phyloP scores from a whole-genome alignment of 2,113 vertebrate species.

The Vulpes ferrilata region DNA sequence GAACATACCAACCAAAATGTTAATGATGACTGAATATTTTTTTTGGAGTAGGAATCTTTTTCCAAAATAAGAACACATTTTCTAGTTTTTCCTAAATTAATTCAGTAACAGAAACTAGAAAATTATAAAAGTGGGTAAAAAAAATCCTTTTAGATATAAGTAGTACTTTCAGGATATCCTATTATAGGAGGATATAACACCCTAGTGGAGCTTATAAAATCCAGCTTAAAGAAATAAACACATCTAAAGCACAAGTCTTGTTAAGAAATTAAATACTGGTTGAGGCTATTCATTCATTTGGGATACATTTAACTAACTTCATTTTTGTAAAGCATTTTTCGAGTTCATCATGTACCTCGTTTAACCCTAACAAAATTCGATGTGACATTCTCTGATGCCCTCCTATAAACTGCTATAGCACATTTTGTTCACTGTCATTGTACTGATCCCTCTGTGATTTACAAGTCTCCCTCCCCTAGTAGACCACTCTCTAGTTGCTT shows the following conservation, averaged over 20 bases:
- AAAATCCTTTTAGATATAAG: slow-evolving; percentile 38
- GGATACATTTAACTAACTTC: slow-evolving; percentile 42
- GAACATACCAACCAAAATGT: slow-evolving; percentile 41
- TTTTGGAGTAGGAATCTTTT: not conserved
- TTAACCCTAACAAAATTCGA: slow-evolving; percentile 36
- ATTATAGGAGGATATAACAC: not conserved
- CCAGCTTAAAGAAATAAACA: slow-evolving; percentile 45
- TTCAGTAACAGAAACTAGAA: slow-evolving; percentile 48
- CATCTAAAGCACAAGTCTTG: not conserved
- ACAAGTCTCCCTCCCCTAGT: not conserved
- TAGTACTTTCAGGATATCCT: slow-evolving; percentile 34
- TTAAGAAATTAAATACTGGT: slow-evolving; percentile 28
- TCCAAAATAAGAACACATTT: slow-evolving; percentile 36
- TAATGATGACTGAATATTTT: slow-evolving; percentile 10
- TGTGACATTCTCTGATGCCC: not conserved
- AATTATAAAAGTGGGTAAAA: not conserved
- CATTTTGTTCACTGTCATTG: slow-evolving; percentile 43
- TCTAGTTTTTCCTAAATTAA: slow-evolving; percentile 44
- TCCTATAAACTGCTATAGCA: slow-evolving; percentile 36
- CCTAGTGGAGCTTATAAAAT: slow-evolving; percentile 35
- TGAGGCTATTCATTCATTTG: slow-evolving; percentile 30
- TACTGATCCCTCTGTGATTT: slow-evolving; percentile 3
- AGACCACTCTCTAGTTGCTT: not conserved
- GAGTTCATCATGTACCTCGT: not conserved
- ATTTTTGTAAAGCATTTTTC: slow-evolving; percentile 49